Percentiles rank a stretch among this genome's conserved stretches.
phyloP scores from a whole-genome alignment of 2,888 invertebrate genomes.

The Euclidia mi region DNA sequence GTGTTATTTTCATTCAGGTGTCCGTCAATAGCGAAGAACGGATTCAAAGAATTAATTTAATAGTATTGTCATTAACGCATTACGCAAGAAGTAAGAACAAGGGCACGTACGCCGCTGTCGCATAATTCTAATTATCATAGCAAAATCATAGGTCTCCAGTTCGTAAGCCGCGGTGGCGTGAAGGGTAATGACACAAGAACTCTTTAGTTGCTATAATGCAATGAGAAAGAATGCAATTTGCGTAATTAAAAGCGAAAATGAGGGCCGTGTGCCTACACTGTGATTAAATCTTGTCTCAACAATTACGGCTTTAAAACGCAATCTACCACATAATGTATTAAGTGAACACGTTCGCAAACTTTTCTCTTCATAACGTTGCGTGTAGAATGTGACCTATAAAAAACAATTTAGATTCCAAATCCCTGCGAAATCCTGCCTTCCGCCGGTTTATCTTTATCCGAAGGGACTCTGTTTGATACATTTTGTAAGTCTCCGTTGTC shows the following conservation, averaged over 20 bases:
- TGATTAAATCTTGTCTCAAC: constrained; percentile 36
- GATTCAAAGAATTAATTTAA: constrained; percentile 7
- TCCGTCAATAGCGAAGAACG: not conserved
- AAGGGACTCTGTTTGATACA: constrained; percentile 73
- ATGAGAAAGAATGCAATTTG: constrained; percentile 49
- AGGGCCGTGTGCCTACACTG: constrained; percentile 26
- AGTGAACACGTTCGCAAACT: constrained; percentile 24
- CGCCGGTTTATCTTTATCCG: constrained; percentile 72
- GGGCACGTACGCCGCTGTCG: constrained; percentile 48
- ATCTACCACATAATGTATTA: constrained; percentile 25
- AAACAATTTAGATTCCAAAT: constrained; percentile 74
- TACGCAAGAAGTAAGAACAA: constrained; percentile 44
- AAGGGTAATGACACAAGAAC: constrained; percentile 41
- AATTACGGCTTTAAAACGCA: constrained; percentile 24
- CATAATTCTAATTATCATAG: constrained; percentile 61
- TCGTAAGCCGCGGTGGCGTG: constrained; percentile 47
- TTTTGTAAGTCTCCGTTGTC: constrained; percentile 57
- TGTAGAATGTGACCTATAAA: constrained; percentile 55
- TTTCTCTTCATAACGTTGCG: constrained; percentile 35
- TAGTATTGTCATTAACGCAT: constrained; percentile 14
- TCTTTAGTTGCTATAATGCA: constrained; percentile 32
- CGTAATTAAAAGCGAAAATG: constrained; percentile 51
- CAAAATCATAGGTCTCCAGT: constrained; percentile 46
- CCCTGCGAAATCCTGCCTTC: constrained; percentile 70
- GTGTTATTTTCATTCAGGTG: not conserved